Percentiles rank a stretch among this genome's conserved stretches.
phyloP scores from a whole-genome alignment of 2,113 vertebrate genomes.

The Fulmarus glacialis region DNA sequence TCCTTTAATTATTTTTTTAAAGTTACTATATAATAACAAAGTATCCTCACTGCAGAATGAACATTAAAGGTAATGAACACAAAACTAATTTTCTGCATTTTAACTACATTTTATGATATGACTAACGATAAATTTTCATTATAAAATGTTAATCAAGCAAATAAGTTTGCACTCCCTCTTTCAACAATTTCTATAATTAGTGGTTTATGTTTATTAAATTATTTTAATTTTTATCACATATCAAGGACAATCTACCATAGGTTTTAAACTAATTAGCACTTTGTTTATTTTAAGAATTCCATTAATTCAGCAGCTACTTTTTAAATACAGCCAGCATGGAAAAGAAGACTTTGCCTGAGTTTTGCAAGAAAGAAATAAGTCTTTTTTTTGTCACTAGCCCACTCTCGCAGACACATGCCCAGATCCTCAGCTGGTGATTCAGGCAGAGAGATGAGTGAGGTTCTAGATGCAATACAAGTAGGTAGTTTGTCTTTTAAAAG shows the following conservation, averaged over 20 bases:
- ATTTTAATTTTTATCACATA: slow-evolving; percentile 34
- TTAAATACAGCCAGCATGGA: not conserved
- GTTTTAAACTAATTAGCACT: slow-evolving; percentile 30
- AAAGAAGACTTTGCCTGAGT: not conserved
- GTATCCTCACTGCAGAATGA: not conserved
- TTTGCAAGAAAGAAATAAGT: not conserved
- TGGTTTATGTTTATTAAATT: slow-evolving; percentile 37
- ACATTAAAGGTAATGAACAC: not conserved
- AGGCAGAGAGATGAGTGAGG: not conserved
- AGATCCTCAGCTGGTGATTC: not conserved
- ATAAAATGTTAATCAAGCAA: slow-evolving; percentile 10
- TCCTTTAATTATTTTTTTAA: not conserved
- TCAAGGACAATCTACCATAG: slow-evolving; percentile 6
- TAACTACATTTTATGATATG: not conserved
- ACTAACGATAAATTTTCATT: not conserved
- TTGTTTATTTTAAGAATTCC: slow-evolving; percentile 28
- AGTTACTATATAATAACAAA: not conserved
- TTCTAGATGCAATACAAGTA: not conserved
- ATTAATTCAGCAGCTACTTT: slow-evolving; percentile 5
- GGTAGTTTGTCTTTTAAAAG: not conserved
- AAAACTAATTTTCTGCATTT: not conserved
- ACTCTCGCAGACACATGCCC: not conserved
- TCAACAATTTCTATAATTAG: slow-evolving; percentile 36
- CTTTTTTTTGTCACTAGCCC: not conserved
- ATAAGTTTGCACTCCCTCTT: not conserved